phyloP scores from a whole-genome alignment of 1,140 invertebrate species.

The Heliconius himera region DNA sequence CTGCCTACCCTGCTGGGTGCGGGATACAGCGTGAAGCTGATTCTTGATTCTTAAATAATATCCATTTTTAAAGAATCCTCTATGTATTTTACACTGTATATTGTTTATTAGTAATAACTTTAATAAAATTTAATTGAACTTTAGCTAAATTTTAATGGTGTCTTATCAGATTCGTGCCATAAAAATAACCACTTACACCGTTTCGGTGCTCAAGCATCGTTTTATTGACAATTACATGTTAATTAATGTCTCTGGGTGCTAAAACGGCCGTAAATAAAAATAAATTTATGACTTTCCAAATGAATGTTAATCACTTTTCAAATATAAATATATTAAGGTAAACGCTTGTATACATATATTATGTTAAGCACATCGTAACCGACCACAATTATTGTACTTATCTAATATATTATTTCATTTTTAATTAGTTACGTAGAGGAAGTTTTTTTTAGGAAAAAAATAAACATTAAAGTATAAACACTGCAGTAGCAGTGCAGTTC shows the following conservation, averaged over 20 bases:
- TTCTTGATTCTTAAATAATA: too few species aligned
- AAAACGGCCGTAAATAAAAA: background rate
- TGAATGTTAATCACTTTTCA: background rate
- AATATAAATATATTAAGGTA: background rate
- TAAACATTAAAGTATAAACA: too few species aligned
- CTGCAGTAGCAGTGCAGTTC: too few species aligned
- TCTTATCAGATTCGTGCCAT: background rate
- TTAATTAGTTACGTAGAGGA: background rate
- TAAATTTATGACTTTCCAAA: background rate
- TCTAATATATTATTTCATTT: conserved; percentile 13
- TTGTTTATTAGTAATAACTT: too few species aligned
- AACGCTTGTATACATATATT: background rate
- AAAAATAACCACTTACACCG: background rate
- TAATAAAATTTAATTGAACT: too few species aligned
- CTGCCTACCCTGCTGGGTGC: too few species aligned
- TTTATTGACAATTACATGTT: background rate
- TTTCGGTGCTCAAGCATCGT: background rate
- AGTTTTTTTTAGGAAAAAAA: too few species aligned
- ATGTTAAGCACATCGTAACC: background rate
- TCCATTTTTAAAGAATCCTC: too few species aligned
- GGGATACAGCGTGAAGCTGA: too few species aligned
- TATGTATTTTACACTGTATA: too few species aligned
- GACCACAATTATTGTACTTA: background rate
- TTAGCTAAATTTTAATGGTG: too few species aligned
- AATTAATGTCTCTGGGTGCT: background rate